Percentiles rank a stretch among this genome's conserved stretches.
These are phyloP conservation scores for Auanema freiburgensis DNA, from an alignment of 2,888 invertebrate genomes.

Conservation along the genomic window DNA sequence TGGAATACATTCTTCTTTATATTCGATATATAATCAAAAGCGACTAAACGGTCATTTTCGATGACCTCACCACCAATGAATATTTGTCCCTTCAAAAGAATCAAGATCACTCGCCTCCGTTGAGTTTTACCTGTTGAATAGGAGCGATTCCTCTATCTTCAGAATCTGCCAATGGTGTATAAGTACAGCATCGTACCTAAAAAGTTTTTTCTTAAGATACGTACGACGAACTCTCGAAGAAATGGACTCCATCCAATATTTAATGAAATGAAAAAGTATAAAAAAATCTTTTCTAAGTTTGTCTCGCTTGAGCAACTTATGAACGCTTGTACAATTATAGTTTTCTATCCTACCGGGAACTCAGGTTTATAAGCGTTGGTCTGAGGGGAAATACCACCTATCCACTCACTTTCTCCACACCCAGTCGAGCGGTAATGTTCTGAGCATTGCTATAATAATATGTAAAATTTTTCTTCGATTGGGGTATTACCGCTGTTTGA, in stretches of 20 bases:
- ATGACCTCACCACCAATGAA: conserved; percentile 50
- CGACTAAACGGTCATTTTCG: conserved; percentile 35
- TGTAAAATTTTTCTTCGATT: background rate
- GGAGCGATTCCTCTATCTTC: conserved; percentile 48
- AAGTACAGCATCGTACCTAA: conserved; percentile 45
- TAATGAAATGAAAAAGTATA: too few species aligned
- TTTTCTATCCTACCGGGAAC: conserved; percentile 21
- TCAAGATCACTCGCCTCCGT: background rate
- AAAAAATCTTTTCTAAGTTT: conserved; percentile 9
- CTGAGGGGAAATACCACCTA: conserved; percentile 48
- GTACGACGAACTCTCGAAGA: too few species aligned
- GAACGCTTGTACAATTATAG: background rate
- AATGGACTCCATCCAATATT: too few species aligned
- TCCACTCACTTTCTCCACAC: conserved; percentile 47
- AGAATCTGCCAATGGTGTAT: conserved; percentile 39
- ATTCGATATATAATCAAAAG: conserved; percentile 51
- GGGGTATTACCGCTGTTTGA: conserved; percentile 29
- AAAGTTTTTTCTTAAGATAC: conserved; percentile 1
- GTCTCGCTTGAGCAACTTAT: background rate
- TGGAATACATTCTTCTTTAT: conserved; percentile 30
- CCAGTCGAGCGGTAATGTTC: conserved; percentile 31
- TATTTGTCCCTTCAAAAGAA: conserved; percentile 33
- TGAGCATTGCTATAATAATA: conserved; percentile 35
- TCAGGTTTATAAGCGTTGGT: conserved; percentile 27
- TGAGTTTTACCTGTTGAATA: conserved; percentile 24